phyloP scores from a whole-genome alignment of 2,888 invertebrate genomes.

The Torymus auratus region DNA sequence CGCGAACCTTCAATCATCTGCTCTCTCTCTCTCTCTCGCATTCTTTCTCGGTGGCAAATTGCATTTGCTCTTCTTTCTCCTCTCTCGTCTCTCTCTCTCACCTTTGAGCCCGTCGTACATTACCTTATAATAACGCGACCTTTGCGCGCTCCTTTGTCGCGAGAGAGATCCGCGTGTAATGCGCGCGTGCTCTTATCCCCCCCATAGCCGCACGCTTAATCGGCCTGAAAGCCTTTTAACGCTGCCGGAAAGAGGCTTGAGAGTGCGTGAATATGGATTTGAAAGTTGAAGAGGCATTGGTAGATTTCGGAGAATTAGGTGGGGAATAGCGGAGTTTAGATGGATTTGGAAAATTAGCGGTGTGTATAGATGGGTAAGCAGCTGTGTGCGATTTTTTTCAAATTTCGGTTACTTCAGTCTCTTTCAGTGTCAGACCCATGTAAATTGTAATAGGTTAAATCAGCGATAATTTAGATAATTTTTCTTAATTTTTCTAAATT shows the following conservation, averaged over 20 bases:
- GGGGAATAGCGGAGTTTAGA: too few relatives aligned
- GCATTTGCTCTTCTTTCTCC: conserved; percentile 49
- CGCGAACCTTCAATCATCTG: conserved; percentile 52
- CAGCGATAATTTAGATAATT: too few relatives aligned
- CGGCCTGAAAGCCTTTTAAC: conserved; percentile 55
- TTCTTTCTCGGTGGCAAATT: conserved; percentile 48
- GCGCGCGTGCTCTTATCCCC: conserved; percentile 13
- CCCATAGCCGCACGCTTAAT: conserved; percentile 31
- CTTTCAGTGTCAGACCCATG: too few relatives aligned
- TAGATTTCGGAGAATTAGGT: not conserved
- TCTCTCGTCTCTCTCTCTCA: conserved; percentile 21
- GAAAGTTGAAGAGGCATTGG: conserved; percentile 1
- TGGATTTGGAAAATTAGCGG: too few relatives aligned
- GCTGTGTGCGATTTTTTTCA: too few relatives aligned
- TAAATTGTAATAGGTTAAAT: too few relatives aligned
- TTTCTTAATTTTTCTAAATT: too few relatives aligned
- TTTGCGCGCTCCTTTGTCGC: conserved; percentile 10
- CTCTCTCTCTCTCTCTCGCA: conserved; percentile 19
- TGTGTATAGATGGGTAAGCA: too few relatives aligned
- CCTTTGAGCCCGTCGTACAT: conserved; percentile 49
- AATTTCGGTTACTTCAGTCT: too few relatives aligned
- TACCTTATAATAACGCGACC: conserved; percentile 39
- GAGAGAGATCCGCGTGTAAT: conserved; percentile 6
- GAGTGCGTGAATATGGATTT: conserved; percentile 6
- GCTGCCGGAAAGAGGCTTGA: conserved; percentile 22